Evolutionary conservation across 1,140 invertebrate genomes (phyloP), one percentile per base, ranked within the genome.

Genomic region (Apis florea): DNA sequence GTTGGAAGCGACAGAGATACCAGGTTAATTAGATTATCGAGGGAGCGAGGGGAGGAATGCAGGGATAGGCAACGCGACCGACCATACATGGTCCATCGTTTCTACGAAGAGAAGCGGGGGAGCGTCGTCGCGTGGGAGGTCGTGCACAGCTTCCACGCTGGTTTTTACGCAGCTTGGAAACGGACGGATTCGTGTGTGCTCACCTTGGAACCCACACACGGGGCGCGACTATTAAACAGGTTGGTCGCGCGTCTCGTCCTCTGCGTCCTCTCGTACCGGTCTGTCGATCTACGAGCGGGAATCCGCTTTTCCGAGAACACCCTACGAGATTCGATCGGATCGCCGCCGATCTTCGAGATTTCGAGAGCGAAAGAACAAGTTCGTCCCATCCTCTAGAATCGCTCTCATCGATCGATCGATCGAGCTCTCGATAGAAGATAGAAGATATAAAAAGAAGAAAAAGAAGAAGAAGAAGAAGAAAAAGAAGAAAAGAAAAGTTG

Each of bases 11-110:
- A 68, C 64, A 21, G 56, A 77, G 80, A 56, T 70, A 82, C 66
- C 74, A 24, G 75, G 70, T 79, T 88, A 87, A 87, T 88, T 88
- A 84, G 83, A 88, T 87, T 87, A 85, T 87, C 79, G 59, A 69
- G 61, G 72, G 64, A 66, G 49, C 15, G 40, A 64, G 47, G 54
- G 71, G 83, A 11, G 24, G 64, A n/a, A 26, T 19, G 40, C 58
- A 58, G 26, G 21, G 49, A 24, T 40, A 51, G 31, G 17, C 63
- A 13, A 64, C 66, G 76, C 85, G 79, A 66, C 86, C 85, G 79
- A 66, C 86, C 86, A 85, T 88, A 88, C 85, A 88, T 87, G 86
- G 86, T 87, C 75, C 85, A 74, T 51, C 64, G 31, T 47, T 40
- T 59, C 75, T 79, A 84, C 86, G 71, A 77, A 72, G 85, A 68